Evolutionary conservation across 2,888 invertebrate genomes (phyloP), one percentile per base, ranked within the genome.

Genomic region (Chloromyia formosa): DNA sequence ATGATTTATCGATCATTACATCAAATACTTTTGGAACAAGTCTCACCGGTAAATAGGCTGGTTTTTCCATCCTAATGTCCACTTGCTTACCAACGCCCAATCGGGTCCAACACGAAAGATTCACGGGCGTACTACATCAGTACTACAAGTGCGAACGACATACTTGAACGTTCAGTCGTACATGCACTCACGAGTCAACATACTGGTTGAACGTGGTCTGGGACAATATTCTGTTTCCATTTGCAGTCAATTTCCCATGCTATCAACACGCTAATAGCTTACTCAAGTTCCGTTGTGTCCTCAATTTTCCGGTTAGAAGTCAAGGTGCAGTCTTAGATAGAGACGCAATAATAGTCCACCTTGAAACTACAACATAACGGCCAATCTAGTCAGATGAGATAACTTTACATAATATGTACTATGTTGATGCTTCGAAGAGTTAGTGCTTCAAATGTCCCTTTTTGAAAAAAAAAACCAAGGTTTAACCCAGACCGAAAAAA

Each of bases 281-380:
- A 72, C 23, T 49, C 35, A 74, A 73, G 72, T 74, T 60, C 77
- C 77, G 77, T 77, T 77, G 74, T 77, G 77, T 75, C 77, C 77
- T 74, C 75, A 75, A 77, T 77, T 72, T 74, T 73, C 73, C 18
- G 42, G 22, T 40, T 27, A 74, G 68, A 76, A 45, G 49, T 42
- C 40, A 42, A 64, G 62, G 42, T 64, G 40, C 62, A 10, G 42
- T 49, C 66, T 66, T 49, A 22, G n/a, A 4, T 35, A 66, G 14
- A 42, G 18, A 10, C 10, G 5, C 20, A 66, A 45, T 22, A 66
- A 49, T 22, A 20, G 20, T 49, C 49, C 45, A 16, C 27, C 27
- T 35, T 35, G 27, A 23, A 66, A 66, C 22, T 66, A 16, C 45
- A 66, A 66, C 66, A 45, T 18, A 18, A 20, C 45, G 7, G 62